Evolutionary conservation across 1,140 invertebrate species (phyloP).

Genomic region (Lamellibrachia luymesi): DNA sequence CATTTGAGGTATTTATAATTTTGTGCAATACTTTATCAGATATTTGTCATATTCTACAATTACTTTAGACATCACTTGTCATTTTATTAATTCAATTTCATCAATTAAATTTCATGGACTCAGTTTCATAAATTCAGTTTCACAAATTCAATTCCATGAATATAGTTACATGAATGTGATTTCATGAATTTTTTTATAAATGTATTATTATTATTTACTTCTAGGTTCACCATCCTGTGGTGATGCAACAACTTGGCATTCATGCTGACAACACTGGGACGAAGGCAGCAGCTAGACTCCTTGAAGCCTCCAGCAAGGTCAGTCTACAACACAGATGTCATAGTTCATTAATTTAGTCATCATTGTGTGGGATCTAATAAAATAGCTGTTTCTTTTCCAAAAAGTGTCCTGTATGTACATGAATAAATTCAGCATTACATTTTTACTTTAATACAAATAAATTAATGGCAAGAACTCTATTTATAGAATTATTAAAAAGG

Average conservation of each 20-base stretch:
- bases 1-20: neutral
- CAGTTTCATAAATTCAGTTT: too few relatives aligned
- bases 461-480: neutral
- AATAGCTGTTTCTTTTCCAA: neutral
- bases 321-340: neutral
- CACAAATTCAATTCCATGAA: too few relatives aligned
- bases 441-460: neutral
- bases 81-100: neutral
- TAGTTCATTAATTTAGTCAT: neutral
- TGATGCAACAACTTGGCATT: slow-evolving; percentile 16
- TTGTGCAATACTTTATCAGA: neutral
- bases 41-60: neutral
- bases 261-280: neutral
- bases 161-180: too few relatives aligned
- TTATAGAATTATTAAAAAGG: neutral
- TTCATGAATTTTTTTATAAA: too few relatives aligned
- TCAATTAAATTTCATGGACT: too few relatives aligned
- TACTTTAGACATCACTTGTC: neutral
- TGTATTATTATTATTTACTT: neutral
- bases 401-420: neutral
- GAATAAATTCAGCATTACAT: neutral
- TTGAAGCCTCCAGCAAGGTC: neutral
- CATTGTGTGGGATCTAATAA: neutral
- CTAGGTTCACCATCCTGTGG: slow-evolving; percentile 15
- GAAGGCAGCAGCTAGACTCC: slow-evolving; percentile 9